A percentile compares a stretch with the other conserved stretches of the same genome.
phyloP scores from a whole-genome alignment of 1,140 invertebrate species.

The Lepidotrigona ventralis region DNA sequence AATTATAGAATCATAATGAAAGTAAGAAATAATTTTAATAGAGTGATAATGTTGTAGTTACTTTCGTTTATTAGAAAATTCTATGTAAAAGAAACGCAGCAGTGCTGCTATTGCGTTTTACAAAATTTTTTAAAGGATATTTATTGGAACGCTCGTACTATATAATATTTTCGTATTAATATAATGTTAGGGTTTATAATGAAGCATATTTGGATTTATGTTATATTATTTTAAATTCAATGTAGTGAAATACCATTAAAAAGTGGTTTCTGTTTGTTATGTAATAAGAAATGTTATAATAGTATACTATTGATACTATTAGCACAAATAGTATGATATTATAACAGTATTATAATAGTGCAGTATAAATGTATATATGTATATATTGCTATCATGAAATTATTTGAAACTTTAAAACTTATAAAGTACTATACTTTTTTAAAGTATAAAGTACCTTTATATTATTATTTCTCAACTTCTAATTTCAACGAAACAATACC shows the following conservation, averaged over 20 bases:
- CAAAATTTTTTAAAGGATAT: neutral
- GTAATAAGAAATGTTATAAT: neutral
- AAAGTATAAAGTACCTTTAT: neutral
- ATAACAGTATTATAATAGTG: slow-evolving; percentile 3
- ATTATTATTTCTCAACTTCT: neutral
- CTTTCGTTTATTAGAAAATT: neutral
- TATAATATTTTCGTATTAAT: neutral
- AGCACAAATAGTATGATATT: slow-evolving; percentile 7
- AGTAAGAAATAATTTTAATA: neutral
- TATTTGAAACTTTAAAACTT: neutral
- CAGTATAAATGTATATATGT: neutral
- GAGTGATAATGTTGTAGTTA: neutral
- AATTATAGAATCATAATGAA: neutral
- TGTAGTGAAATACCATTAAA: neutral
- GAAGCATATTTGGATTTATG: neutral
- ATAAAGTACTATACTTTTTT: neutral
- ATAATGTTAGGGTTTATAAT: neutral
- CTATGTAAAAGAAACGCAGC: neutral
- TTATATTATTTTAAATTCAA: neutral
- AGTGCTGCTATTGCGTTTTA: neutral
- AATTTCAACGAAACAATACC: slow-evolving; percentile 24
- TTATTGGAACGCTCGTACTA: neutral
- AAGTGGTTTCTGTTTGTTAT: neutral
- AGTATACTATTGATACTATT: neutral
- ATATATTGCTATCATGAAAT: neutral